Percentiles rank a stretch among this genome's conserved stretches.
Conservation (phyloP, 2,113 vertebrate genomes). For the Tyto alba region DNA sequence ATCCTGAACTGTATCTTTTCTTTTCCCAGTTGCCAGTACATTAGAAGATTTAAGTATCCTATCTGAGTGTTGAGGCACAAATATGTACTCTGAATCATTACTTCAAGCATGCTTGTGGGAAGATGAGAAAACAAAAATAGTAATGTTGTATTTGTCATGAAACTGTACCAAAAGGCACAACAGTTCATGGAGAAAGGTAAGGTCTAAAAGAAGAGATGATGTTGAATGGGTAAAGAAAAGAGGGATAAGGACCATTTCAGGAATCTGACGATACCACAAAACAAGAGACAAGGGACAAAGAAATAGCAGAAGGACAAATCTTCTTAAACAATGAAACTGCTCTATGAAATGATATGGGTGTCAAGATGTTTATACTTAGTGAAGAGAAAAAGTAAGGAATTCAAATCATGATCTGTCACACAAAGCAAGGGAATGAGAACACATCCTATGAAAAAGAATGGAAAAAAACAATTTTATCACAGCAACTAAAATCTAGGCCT, state of each 20-base stretch:
- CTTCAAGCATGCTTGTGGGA: not conserved
- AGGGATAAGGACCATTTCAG: not conserved
- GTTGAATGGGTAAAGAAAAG: not conserved
- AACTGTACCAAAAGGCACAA: not conserved
- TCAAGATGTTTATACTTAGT: not conserved
- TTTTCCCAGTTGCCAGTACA: not conserved
- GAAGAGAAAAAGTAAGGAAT: not conserved
- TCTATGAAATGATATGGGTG: not conserved
- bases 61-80: not conserved
- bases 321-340: not conserved
- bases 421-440: not conserved
- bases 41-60: not conserved
- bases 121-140: slow-evolving; percentile 5
- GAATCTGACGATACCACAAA: not conserved
- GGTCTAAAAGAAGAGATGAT: not conserved
- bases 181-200: not conserved
- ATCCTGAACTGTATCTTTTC: not conserved
- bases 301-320: not conserved
- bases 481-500: not conserved
- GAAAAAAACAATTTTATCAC: not conserved
- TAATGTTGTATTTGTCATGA: not conserved
- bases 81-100: not conserved
- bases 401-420: not conserved
- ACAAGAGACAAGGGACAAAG: not conserved
- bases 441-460: not conserved